Evolutionary conservation across 2,113 vertebrate genomes (phyloP).

Genomic region (Lates calcarifer): DNA sequence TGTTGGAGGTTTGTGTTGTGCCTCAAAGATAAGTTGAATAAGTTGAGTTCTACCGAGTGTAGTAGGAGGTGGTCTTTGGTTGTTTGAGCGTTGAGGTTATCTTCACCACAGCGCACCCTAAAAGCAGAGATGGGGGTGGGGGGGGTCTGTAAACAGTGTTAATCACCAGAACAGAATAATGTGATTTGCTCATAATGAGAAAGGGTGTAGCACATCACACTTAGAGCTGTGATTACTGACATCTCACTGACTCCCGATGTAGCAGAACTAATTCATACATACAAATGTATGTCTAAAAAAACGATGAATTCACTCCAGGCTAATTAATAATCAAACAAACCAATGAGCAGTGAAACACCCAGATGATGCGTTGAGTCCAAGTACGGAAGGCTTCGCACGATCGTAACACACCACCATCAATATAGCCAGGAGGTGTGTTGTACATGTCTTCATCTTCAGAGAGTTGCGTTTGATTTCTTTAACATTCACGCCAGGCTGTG

Average conservation of each 20-base stretch:
- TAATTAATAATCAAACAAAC: slow-evolving; percentile 79
- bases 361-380: slow-evolving; percentile 43
- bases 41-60: slow-evolving; percentile 40
- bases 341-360: slow-evolving; percentile 71
- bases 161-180: slow-evolving; percentile 71
- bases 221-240: slow-evolving; percentile 73
- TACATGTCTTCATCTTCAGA: slow-evolving; percentile 40
- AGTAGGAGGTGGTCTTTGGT: slow-evolving; percentile 48
- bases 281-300: slow-evolving; percentile 71
- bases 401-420: slow-evolving; percentile 29
- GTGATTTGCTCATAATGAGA: slow-evolving; percentile 72
- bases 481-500: slow-evolving; percentile 23
- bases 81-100: slow-evolving; percentile 39
- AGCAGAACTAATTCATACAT: slow-evolving; percentile 79
- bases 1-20: slow-evolving; percentile 66
- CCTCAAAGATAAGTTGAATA: slow-evolving; percentile 64
- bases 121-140: background rate
- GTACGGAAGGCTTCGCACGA: slow-evolving; percentile 13
- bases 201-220: slow-evolving; percentile 67
- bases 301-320: slow-evolving; percentile 62
- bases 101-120: slow-evolving; percentile 21
- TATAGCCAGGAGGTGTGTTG: slow-evolving; percentile 32
- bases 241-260: slow-evolving; percentile 72
- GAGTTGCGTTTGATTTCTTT: slow-evolving; percentile 13
- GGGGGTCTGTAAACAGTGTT: slow-evolving; percentile 51